phyloP scores from a whole-genome alignment of 2,797 vertebrate species.

The Amblyopsis hoosieri region DNA sequence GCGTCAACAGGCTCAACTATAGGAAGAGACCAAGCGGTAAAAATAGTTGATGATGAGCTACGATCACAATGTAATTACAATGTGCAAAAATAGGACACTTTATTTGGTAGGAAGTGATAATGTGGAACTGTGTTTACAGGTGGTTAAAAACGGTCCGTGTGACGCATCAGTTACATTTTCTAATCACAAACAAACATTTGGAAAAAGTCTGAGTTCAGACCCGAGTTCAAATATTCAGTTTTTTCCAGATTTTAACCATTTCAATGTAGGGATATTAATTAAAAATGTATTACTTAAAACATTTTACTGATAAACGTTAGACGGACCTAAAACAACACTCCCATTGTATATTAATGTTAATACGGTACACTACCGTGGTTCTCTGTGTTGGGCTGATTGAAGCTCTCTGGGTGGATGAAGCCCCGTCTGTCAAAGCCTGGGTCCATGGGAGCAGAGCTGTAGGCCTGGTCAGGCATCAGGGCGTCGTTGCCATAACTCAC shows the following conservation, averaged over 20 bases:
- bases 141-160: too few species aligned
- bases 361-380: conserved; percentile 86
- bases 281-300: too few species aligned
- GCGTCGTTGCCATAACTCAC: conserved; percentile 97
- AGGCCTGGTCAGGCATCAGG: conserved; percentile 92
- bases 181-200: too few species aligned
- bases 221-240: too few species aligned
- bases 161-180: too few species aligned
- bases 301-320: too few species aligned
- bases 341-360: neutral
- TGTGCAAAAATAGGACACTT: neutral
- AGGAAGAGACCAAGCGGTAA: conserved; percentile 3
- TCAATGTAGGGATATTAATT: too few species aligned
- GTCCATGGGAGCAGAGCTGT: conserved; percentile 91
- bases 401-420: conserved; percentile 93
- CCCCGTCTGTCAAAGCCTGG: conserved; percentile 88
- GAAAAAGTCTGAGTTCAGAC: too few species aligned
- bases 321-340: too few species aligned
- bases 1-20: conserved; percentile 95
- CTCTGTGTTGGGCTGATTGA: conserved; percentile 96
- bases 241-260: too few species aligned
- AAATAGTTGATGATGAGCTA: neutral
- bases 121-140: too few species aligned
- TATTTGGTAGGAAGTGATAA: neutral
- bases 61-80: neutral